phyloP scores from a whole-genome alignment of 2,888 invertebrate species.

The Drosophila borealis region DNA sequence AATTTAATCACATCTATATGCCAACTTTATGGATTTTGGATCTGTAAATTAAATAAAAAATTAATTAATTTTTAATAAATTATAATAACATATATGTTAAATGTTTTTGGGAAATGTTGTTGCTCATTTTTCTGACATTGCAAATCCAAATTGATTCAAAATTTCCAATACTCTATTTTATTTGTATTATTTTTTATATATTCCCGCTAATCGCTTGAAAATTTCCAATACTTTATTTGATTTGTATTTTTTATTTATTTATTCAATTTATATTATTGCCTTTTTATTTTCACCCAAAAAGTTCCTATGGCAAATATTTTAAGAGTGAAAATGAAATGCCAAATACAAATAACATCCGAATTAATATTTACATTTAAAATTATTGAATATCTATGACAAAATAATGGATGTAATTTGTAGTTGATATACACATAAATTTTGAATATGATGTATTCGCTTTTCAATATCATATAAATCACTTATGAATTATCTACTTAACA shows the following conservation, averaged over 20 bases:
- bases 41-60: too few species aligned
- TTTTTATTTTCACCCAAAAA: conserved; percentile 5
- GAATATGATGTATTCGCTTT: conserved; percentile 17
- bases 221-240: not conserved
- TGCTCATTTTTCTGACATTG: too few species aligned
- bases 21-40: too few species aligned
- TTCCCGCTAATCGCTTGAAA: too few species aligned
- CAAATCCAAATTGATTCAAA: too few species aligned
- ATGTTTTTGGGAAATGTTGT: too few species aligned
- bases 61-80: too few species aligned
- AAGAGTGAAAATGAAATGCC: conserved; percentile 2
- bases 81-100: too few species aligned
- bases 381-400: conserved; percentile 15
- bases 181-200: too few species aligned
- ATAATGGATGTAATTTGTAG: conserved; percentile 12
- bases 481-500: conserved; percentile 30
- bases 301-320: conserved; percentile 11
- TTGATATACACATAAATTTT: not conserved
- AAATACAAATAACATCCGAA: conserved; percentile 12
- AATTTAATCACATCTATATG: too few species aligned
- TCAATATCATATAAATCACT: conserved; percentile 10
- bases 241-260: not conserved
- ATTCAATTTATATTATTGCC: conserved; percentile 6
- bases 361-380: conserved; percentile 23
- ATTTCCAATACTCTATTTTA: too few species aligned